These are phyloP conservation scores for Herpetotheres cachinnans DNA, from an alignment of 2,113 vertebrate genomes.

Conservation along the genomic window DNA sequence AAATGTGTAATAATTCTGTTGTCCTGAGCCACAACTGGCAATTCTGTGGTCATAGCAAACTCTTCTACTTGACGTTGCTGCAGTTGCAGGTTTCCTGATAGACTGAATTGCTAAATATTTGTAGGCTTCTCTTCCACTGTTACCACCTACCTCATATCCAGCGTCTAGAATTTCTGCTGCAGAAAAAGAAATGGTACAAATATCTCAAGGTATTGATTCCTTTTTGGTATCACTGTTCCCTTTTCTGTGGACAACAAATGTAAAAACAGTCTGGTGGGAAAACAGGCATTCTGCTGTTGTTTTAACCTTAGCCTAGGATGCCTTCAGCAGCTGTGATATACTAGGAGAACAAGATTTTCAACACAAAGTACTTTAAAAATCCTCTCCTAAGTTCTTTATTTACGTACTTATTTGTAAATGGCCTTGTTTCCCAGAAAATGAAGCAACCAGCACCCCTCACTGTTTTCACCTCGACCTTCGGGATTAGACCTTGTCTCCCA, in stretches of 20 bases:
- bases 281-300: background rate
- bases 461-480: background rate
- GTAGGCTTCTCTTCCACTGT: background rate
- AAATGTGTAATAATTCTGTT: background rate
- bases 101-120: background rate
- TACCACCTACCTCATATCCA: background rate
- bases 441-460: background rate
- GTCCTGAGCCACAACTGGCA: background rate
- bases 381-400: background rate
- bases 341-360: background rate
- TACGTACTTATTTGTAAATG: background rate
- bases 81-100: background rate
- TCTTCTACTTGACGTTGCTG: background rate
- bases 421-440: background rate
- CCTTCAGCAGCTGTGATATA: background rate
- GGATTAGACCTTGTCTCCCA: background rate
- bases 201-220: constrained; percentile 9
- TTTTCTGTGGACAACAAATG: background rate
- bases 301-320: background rate
- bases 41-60: background rate
- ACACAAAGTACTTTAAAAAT: background rate
- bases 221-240: background rate
- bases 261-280: constrained; percentile 2
- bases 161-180: background rate
- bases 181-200: background rate